Percentiles rank a stretch among this genome's conserved stretches.
Evolutionary conservation across 2,888 invertebrate species (phyloP).

Genomic region (Athalia circularis): DNA sequence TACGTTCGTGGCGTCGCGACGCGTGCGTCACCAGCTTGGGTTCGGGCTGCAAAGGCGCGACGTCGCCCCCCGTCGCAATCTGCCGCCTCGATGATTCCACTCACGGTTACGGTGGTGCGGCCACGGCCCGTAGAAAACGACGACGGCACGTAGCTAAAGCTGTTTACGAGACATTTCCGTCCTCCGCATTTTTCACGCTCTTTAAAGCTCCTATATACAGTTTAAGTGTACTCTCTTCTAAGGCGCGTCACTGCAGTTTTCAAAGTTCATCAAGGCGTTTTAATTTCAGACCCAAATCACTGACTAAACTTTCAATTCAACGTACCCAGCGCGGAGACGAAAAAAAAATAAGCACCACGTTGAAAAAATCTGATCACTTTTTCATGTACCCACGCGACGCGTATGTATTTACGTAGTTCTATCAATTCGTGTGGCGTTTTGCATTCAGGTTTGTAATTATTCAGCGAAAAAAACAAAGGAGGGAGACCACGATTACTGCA

Average conservation of each 20-base stretch:
- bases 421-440: too few species aligned
- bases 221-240: not conserved
- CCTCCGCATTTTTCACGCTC: not conserved
- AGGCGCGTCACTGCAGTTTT: not conserved
- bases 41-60: constrained; percentile 22
- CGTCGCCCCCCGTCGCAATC: constrained; percentile 40
- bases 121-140: constrained; percentile 9
- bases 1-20: constrained; percentile 40
- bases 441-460: too few species aligned
- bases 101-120: constrained; percentile 32
- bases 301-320: not conserved
- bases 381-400: too few species aligned
- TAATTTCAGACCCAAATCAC: not conserved
- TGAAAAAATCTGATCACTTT: too few species aligned
- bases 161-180: not conserved
- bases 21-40: constrained; percentile 33
- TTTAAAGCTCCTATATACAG: not conserved
- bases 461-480: too few species aligned
- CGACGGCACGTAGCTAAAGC: not conserved
- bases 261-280: too few species aligned
- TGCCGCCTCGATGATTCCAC: constrained; percentile 41
- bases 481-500: too few species aligned
- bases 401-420: too few species aligned
- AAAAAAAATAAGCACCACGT: too few species aligned
- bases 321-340: not conserved